Base-by-base conservation (phyloP, 2,888 invertebrate genomes). In the Xanthia icteritia region DNA sequence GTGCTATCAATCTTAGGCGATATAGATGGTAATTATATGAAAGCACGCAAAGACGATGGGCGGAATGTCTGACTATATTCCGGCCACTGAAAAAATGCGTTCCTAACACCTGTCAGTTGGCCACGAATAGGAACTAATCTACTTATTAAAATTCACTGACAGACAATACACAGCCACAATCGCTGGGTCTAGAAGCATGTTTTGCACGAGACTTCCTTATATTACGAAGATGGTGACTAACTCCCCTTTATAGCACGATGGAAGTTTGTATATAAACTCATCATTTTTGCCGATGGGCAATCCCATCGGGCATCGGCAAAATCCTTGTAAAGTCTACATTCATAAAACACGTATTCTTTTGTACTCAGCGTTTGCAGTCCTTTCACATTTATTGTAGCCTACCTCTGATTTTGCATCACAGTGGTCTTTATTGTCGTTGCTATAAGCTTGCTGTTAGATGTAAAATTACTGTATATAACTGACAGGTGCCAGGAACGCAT, bases 1-100 rank as follows among this genome's bases (percentile, higher is more conserved):
- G 27, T 54, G 42, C 15, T 27, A 82, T 48, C 56, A 27, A 36
- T 15, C 13, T 75, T 61, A 27, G 27, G 48, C 5, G 8, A 61
- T 60, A 48, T 48, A 20, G 0, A 54, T 48, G 15, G 39, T 61
- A 20, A 48, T 45, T 15, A 15, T 13, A 15, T 66, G 20, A 0
- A 31, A 17, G 11, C 76, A 82, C n/a, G 60, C 54, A 20, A 66
- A n/a, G 66, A 54, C 42, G 3, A 23, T 27, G 2, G 15, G 23
- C 3, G 23, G 4, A 42, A 36, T 36, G 23, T 51, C 42, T 27
- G n/a, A 36, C 63, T 68, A 65, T 39, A 65, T 27, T 27, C 5
- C 6, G 42, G 6, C 1, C n/a, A 9, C 39, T 17, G 9, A 17
- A 9, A 42, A 13, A 6, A 6, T 23, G 23, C 54, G 23, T 51